Percentiles rank a stretch among this genome's conserved stretches.
These are phyloP conservation scores for Thryonomys swinderianus DNA, from an alignment of 2,113 vertebrate species.

Conservation along the genomic window DNA sequence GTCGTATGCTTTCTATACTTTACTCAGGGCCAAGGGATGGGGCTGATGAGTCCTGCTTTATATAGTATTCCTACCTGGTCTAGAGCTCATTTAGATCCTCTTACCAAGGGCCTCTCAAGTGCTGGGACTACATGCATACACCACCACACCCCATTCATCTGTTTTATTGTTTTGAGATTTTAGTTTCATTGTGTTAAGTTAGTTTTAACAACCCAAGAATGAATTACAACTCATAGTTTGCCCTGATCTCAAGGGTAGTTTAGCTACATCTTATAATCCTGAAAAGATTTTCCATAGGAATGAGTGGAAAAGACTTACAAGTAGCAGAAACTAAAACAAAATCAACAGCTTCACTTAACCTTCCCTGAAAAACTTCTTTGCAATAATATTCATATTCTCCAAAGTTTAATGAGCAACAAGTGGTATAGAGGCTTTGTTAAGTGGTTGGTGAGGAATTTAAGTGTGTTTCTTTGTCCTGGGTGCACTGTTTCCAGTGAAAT, in stretches of 20 bases:
- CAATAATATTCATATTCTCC: background rate
- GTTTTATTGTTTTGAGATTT: constrained; percentile 7
- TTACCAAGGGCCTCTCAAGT: background rate
- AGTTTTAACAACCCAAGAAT: background rate
- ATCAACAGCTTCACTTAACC: background rate
- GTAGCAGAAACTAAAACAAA: background rate
- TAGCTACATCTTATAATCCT: background rate
- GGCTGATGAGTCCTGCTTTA: background rate
- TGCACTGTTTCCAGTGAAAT: background rate
- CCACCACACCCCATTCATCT: background rate
- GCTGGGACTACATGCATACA: background rate
- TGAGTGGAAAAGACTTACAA: background rate
- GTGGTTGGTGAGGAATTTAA: constrained; percentile 12
- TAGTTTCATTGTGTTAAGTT: constrained; percentile 22
- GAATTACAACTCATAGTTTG: background rate
- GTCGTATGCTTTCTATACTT: background rate
- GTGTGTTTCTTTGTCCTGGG: background rate
- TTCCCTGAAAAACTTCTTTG: background rate
- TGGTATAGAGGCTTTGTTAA: background rate
- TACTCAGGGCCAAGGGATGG: background rate
- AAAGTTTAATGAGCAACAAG: background rate
- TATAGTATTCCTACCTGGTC: background rate
- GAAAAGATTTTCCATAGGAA: background rate
- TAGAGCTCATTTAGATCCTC: background rate
- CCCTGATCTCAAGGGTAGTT: background rate